Conservation (phyloP, 2,113 vertebrate species). For the Acanthochromis polyacanthus region DNA sequence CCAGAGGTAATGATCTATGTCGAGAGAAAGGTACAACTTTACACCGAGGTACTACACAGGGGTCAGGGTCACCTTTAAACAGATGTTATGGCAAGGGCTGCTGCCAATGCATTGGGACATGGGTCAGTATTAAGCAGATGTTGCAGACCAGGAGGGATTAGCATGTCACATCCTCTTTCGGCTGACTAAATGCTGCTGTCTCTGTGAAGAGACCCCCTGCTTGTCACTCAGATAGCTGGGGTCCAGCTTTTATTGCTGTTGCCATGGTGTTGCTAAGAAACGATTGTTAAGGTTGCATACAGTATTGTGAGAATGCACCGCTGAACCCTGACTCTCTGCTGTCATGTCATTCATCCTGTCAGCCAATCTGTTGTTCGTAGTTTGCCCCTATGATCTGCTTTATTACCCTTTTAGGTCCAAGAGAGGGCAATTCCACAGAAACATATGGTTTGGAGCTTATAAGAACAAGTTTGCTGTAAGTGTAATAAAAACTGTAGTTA, state of each 20-base stretch:
- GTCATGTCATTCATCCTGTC: slow-evolving; percentile 32
- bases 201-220: slow-evolving; percentile 58
- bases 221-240: slow-evolving; percentile 25
- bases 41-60: slow-evolving; percentile 54
- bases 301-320: slow-evolving; percentile 2
- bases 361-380: background rate
- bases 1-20: slow-evolving; percentile 74
- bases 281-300: slow-evolving; percentile 27
- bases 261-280: slow-evolving; percentile 54
- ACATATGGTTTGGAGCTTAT: background rate
- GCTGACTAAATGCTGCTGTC: slow-evolving; percentile 69
- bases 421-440: background rate
- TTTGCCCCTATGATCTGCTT: background rate
- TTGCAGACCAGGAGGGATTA: slow-evolving; percentile 63
- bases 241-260: slow-evolving; percentile 45
- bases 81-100: slow-evolving; percentile 73
- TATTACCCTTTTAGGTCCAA: slow-evolving; percentile 16
- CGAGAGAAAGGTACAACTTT: slow-evolving; percentile 60
- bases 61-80: slow-evolving; percentile 80
- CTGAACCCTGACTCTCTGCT: background rate
- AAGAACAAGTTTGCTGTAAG: background rate
- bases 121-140: slow-evolving; percentile 79
- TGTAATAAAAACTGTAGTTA: slow-evolving; percentile 4
- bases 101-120: slow-evolving; percentile 45
- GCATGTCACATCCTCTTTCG: slow-evolving; percentile 61